Percentiles rank a stretch among this genome's conserved stretches.
Conservation (phyloP, 2,888 invertebrate species). For the Ophion slaviceki region DNA sequence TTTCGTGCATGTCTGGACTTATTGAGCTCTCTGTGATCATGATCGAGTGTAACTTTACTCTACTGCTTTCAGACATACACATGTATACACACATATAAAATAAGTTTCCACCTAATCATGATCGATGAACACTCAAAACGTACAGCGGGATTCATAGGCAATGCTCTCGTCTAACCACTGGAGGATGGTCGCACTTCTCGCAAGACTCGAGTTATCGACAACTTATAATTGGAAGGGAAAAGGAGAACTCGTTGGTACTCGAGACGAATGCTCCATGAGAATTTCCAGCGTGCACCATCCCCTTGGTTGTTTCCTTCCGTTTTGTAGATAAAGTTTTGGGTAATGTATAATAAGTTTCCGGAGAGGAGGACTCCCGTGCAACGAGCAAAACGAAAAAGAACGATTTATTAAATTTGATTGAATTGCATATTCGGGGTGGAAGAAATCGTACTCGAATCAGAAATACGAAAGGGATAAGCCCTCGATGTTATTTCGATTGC, state of each 20-base stretch:
- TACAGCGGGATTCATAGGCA: constrained; percentile 21
- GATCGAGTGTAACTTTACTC: constrained; percentile 36
- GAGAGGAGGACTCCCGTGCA: not conserved
- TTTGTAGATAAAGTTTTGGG: constrained; percentile 15
- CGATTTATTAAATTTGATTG: not conserved
- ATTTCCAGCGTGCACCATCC: constrained; percentile 8
- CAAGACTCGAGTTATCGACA: constrained; percentile 55
- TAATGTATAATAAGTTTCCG: not conserved
- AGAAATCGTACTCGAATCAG: not conserved
- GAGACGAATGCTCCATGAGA: constrained; percentile 15
- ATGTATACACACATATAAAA: constrained; percentile 11
- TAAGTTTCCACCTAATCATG: constrained; percentile 58
- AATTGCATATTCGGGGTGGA: not conserved
- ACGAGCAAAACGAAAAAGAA: not conserved
- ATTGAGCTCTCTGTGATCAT: constrained; percentile 4
- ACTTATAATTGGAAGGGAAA: constrained; percentile 60
- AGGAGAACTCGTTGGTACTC: constrained; percentile 43
- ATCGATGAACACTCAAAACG: constrained; percentile 59
- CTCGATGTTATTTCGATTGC: not conserved
- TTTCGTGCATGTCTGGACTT: constrained; percentile 21
- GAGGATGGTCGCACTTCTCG: constrained; percentile 43
- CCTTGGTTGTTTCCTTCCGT: not conserved
- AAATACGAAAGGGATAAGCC: no score
- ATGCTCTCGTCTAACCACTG: constrained; percentile 37
- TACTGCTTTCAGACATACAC: not conserved